Evolutionary conservation across 2,888 invertebrate species (phyloP), one percentile per base, ranked within the genome.

Genomic region (Tanaodytes sp.): DNA sequence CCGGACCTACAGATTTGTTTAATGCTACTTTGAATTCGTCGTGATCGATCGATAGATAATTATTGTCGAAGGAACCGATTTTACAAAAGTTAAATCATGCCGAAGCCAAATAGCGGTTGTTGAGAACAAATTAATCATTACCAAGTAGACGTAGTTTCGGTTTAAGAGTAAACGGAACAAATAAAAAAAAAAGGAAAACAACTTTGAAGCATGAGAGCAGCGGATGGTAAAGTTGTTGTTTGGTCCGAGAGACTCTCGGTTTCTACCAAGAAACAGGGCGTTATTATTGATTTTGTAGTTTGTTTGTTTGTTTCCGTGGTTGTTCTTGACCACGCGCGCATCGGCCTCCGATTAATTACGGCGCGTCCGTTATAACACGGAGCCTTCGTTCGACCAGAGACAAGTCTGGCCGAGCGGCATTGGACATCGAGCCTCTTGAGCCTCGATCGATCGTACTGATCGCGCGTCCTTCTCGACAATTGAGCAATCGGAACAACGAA

Each of bases 1-100:
- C 80, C 80, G 79, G 77, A 77, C 79, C 79, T 76, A 76, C 75
- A 75, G 77, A 75, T 77, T 77, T 74, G 77, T 78, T 77, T 66
- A 66, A 71, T 66, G 71, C 71, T 58, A 43, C 55, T 58, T 65
- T 40, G 37, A 31, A 48, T 46, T 42, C 49, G 45, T 11, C 19
- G 46, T 31, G n/a, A 2, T 30, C 16, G 30, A 16, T 39, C 19
- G 31, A 20, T 36, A 31, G 48, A 43, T 37, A 5, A 30, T 33
- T 4, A n/a, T 45, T 43, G 39, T 19, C 51, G 58, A 20, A 40
- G 42, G 57, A 52, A 18, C 39, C 48, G 51, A 54, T 46, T 27
- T 52, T 66, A 66, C 66, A 66, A 64, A 33, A 49, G 43, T 45
- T 12, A 57, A 37, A 42, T 52, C 51, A 58, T 52, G 65, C 65